Base-by-base conservation (phyloP, 2,888 invertebrate genomes). In the Amblyjoppa fuscipennis region DNA sequence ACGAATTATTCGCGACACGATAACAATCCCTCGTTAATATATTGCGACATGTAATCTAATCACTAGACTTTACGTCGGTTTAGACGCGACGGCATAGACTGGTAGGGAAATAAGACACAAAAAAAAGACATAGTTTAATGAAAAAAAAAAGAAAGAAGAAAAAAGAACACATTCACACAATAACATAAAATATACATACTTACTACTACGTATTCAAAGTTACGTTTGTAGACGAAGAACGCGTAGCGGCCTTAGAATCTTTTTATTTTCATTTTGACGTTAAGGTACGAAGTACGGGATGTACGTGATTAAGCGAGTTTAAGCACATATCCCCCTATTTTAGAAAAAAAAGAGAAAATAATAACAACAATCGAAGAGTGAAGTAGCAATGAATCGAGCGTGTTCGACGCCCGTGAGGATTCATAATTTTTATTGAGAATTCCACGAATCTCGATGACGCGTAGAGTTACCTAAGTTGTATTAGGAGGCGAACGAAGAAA, bases 81-180 rank as follows among this genome's bases (percentile, higher is more conserved):
- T 87, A 88, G 89, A 89, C 77, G 31, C 88, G 88, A 83, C 88
- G 89, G 86, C 87, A 90, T 91, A 91, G 91, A 91, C 89, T 91
- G 92, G 88, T 91, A 90, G 91, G 31, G 38, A 76, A 81, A 77
- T 86, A 87, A 90, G 87, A 81, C 20, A 81, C 64, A 71, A 74
- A 78, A 49, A 45, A 49, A 49, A 49, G 80, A 77, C 77, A 68
- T 38, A 25, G 34, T n/a, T 77, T 53, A 66, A 76, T 53, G 41
- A 59, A 34, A 56, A 78, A 78, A n/a, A 76, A 34, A 81, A 6
- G 61, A 25, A 78, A 41, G 59, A 28, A 56, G 41, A 31, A 64
- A 78, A 78, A 75, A 31, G 73, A 9, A 61, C 69, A 71, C 38
- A 66, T 66, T 68, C 70, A 80, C n/a, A 81, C 66, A 79, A 74